These are phyloP conservation scores for Condylostylus longicornis DNA, from an alignment of 1,140 invertebrate genomes.

Conservation along the genomic window DNA sequence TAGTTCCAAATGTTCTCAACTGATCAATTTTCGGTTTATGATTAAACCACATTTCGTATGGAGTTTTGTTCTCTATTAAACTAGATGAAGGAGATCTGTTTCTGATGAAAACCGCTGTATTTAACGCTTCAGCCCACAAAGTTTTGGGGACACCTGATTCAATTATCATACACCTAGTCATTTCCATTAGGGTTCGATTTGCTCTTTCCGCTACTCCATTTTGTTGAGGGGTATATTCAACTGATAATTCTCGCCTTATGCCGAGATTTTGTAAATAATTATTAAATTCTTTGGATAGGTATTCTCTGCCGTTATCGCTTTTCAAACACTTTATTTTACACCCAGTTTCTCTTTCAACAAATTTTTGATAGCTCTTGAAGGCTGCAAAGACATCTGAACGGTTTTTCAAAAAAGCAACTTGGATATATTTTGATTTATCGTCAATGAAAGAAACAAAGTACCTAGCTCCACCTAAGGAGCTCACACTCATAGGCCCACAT, in stretches of 20 bases:
- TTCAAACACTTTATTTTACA: not conserved
- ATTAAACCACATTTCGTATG: slow-evolving; percentile 1
- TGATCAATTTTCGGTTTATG: slow-evolving; percentile 17
- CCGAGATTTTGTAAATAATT: not conserved
- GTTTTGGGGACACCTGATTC: slow-evolving; percentile 19
- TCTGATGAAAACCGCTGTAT: slow-evolving; percentile 24
- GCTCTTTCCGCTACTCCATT: slow-evolving; percentile 31
- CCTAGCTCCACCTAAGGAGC: slow-evolving; percentile 19
- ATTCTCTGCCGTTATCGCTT: not conserved
- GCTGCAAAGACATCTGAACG: slow-evolving; percentile 25
- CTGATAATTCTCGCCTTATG: not conserved
- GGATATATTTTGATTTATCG: slow-evolving; percentile 27
- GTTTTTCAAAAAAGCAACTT: slow-evolving; percentile 29
- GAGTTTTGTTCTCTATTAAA: slow-evolving; percentile 2
- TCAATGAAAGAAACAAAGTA: slow-evolving; percentile 33
- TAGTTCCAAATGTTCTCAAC: slow-evolving; percentile 20
- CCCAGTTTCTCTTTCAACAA: not conserved
- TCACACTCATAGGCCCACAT: slow-evolving; percentile 32
- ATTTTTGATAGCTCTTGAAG: not conserved
- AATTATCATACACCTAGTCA: slow-evolving; percentile 23
- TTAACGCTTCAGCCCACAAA: slow-evolving; percentile 31
- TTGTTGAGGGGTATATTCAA: slow-evolving; percentile 24
- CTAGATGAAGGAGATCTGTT: slow-evolving; percentile 3
- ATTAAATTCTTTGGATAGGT: not conserved
- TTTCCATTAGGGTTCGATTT: slow-evolving; percentile 26